Percentiles rank a stretch among this genome's conserved stretches.
phyloP scores from a whole-genome alignment of 1,140 invertebrate species.

The Bacillus rossius region DNA sequence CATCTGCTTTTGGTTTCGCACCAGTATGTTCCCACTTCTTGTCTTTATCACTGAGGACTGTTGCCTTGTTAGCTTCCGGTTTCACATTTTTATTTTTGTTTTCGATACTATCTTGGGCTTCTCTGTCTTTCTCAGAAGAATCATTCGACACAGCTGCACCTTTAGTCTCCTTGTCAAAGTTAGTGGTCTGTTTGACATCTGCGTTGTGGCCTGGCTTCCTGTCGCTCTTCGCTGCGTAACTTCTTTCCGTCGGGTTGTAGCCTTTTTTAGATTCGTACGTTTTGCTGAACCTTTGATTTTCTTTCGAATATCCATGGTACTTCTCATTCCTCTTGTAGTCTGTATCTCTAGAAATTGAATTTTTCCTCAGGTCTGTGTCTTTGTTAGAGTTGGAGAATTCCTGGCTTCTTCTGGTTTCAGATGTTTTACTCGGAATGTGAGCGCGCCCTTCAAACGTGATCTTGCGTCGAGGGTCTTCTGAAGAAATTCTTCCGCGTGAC shows the following conservation, averaged over 20 bases:
- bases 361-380: slow-evolving; percentile 5
- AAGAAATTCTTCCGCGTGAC: no score
- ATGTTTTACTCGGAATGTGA: neutral
- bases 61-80: slow-evolving; percentile 32
- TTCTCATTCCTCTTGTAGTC: slow-evolving; percentile 2
- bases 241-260: neutral
- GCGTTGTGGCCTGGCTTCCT: neutral
- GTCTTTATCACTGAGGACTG: slow-evolving; percentile 11
- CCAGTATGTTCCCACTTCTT: slow-evolving; percentile 22
- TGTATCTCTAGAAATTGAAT: neutral
- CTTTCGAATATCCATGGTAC: slow-evolving; percentile 1
- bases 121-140: neutral
- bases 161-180: slow-evolving; percentile 34
- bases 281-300: slow-evolving; percentile 1
- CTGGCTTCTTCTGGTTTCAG: neutral
- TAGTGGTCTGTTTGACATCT: slow-evolving; percentile 2
- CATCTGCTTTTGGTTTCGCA: slow-evolving; percentile 22
- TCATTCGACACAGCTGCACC: slow-evolving; percentile 13
- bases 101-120: neutral
- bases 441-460: no score
- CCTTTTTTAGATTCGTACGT: slow-evolving; percentile 2
- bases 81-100: neutral
- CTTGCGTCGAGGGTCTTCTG: no score
- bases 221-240: neutral
- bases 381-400: slow-evolving; percentile 1